These are phyloP conservation scores for Malaclemys terrapin DNA, from an alignment of 2,113 vertebrate genomes.

Conservation along the genomic window DNA sequence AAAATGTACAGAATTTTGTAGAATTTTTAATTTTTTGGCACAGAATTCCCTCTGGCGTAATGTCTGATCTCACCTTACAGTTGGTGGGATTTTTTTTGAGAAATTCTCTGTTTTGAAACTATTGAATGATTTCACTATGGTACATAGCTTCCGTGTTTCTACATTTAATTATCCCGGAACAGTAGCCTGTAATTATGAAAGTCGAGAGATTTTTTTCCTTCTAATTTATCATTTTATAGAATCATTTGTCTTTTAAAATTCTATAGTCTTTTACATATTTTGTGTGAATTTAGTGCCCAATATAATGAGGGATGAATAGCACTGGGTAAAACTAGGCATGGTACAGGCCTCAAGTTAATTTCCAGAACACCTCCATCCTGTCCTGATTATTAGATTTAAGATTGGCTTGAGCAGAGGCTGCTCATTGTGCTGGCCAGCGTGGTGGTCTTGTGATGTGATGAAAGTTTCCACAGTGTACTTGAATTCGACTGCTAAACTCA, in stretches of 20 bases:
- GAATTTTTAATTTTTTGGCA: too few relatives aligned
- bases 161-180: neutral
- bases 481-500: neutral
- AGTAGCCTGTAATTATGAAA: slow-evolving; percentile 3
- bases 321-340: neutral
- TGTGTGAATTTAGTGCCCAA: neutral
- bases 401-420: neutral
- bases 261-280: neutral
- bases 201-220: neutral
- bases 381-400: neutral
- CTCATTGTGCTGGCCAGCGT: neutral
- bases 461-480: neutral
- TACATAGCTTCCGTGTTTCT: neutral
- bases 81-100: neutral
- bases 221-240: neutral
- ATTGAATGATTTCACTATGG: neutral
- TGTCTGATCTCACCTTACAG: neutral
- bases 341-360: neutral
- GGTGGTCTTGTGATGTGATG: neutral
- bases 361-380: neutral
- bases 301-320: neutral
- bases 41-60: too few relatives aligned
- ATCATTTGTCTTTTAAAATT: neutral
- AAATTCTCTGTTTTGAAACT: neutral
- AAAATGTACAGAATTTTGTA: too few relatives aligned